A percentile compares a stretch with the other conserved stretches of the same genome.
These are phyloP conservation scores for Perca fluviatilis DNA, from an alignment of 2,113 vertebrate genomes.

Conservation along the genomic window DNA sequence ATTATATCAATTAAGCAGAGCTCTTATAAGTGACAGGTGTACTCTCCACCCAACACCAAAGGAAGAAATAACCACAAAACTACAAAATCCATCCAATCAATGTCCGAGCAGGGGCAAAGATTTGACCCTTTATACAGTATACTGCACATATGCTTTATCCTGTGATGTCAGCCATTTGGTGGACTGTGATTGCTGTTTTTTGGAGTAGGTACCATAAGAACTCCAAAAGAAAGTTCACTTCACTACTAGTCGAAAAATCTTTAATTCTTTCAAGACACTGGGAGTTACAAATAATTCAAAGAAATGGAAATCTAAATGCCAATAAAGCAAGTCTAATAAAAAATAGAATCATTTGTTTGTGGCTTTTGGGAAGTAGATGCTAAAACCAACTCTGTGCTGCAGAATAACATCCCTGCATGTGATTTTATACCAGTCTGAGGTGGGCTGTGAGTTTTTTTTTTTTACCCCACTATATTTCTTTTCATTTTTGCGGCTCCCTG, in stretches of 20 bases:
- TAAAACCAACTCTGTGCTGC: slow-evolving; percentile 11
- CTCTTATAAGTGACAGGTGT: not conserved
- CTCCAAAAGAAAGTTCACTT: not conserved
- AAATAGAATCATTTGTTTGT: not conserved
- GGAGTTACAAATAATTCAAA: not conserved
- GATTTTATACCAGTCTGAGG: slow-evolving; percentile 48
- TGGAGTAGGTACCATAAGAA: not conserved
- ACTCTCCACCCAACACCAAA: slow-evolving; percentile 1
- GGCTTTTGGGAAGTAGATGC: not conserved
- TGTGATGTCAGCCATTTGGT: not conserved
- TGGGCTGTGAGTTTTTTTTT: slow-evolving; percentile 22
- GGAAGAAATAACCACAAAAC: not conserved
- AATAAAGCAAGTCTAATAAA: not conserved
- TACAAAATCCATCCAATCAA: not conserved
- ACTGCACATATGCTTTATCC: not conserved
- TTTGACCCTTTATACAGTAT: slow-evolving; percentile 4
- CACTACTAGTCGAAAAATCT: not conserved
- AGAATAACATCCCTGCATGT: slow-evolving; percentile 12
- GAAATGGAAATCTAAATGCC: not conserved
- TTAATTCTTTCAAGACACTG: slow-evolving; percentile 2
- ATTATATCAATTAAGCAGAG: not conserved
- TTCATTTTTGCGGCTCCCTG: slow-evolving; percentile 68
- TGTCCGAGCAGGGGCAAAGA: not conserved
- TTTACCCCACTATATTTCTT: slow-evolving; percentile 57
- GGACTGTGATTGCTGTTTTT: not conserved